Evolutionary conservation across 2,888 invertebrate species (phyloP), one percentile per base, ranked within the genome.

Genomic region (Isotomurus palustris): DNA sequence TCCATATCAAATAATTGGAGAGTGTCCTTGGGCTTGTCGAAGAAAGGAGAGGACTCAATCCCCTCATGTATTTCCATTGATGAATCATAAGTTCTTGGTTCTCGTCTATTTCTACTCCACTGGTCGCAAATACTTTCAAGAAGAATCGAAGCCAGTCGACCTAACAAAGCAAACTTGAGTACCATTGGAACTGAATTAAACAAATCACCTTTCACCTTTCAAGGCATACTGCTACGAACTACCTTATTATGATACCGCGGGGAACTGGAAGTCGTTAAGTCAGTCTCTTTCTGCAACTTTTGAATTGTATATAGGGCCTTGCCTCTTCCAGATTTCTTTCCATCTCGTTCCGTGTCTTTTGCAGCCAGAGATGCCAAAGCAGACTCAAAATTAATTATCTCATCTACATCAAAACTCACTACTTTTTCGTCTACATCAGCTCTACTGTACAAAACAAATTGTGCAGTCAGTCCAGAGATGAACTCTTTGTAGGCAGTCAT

Each of bases 401-500:
- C 47, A 17, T 64, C 58, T 3, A 58, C 60, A 27, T 35, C 32
- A 41, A 22, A 10, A 17, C 4, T 8, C 50, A 50, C 3, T 4
- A 5, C 8, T n/a, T 36, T 36, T 32, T 12, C 19, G 8, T 36
- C 24, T 3, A 19, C 22, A 17, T 12, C 19, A 10, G 36, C 50
- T 6, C 36, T 24, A 21, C 50, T 36, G 36, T 17, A 49, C n/a
- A 19, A 21, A 6, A 35, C 19, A 49, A 49, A 35, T 22, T 49
- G 35, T 19, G 5, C 25, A 14, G 51, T 41, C 12, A 51, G 21
- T 27, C 28, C n/a, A 2, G 58, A 32, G 10, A 57, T 40, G 29
- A 61, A 61, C 19, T 50, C 44, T 41, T 58, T 58, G 48, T 64
- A 64, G 6, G 64, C 64, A 17, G 55, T 50, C 12, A 64, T 32